phyloP scores from a whole-genome alignment of 2,797 vertebrate genomes.

The Chaetodon trifasciatus region DNA sequence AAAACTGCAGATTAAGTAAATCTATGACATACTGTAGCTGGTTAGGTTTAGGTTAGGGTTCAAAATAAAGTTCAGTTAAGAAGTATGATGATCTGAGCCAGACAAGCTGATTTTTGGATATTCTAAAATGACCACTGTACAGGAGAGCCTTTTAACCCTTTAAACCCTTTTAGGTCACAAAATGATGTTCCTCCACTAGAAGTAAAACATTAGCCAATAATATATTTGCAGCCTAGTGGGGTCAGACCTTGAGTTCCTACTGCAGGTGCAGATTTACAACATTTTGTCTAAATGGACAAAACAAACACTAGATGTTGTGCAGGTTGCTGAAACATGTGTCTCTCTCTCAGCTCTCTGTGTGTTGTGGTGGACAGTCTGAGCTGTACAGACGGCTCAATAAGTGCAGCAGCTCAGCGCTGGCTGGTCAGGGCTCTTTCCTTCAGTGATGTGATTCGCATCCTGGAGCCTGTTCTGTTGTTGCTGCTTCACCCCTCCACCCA shows the following conservation, averaged over 20 bases:
- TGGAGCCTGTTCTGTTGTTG: conserved; percentile 94
- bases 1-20: neutral
- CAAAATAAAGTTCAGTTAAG: neutral
- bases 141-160: neutral
- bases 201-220: too few species aligned
- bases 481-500: conserved; percentile 95
- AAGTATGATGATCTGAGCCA: neutral
- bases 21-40: neutral
- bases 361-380: conserved; percentile 95
- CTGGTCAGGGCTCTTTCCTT: conserved; percentile 93
- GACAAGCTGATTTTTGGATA: neutral
- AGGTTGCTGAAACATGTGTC: neutral
- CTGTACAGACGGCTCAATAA: conserved; percentile 91
- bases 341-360: conserved; percentile 91
- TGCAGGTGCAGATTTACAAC: neutral
- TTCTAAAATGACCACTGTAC: neutral
- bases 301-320: neutral
- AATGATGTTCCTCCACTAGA: neutral
- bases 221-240: neutral
- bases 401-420: conserved; percentile 95
- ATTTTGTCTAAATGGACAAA: neutral
- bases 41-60: too few species aligned
- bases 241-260: neutral
- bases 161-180: neutral
- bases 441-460: conserved; percentile 92